Evolutionary conservation across 1,140 invertebrate genomes (phyloP), one percentile per base, ranked within the genome.

Genomic region (Scaptomyza pallida): DNA sequence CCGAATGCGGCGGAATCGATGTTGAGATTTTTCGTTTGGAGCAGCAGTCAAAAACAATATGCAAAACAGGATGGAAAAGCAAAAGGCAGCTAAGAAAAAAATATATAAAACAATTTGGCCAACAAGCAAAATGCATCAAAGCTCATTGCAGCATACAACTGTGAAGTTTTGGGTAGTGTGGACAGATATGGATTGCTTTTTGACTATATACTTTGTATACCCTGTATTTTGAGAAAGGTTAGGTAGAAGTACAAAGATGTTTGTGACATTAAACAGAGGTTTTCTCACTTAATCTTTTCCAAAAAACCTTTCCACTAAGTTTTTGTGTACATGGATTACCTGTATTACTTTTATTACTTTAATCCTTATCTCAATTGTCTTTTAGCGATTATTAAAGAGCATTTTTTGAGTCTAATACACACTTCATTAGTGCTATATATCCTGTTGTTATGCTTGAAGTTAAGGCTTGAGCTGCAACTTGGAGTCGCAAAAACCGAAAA

Each of bases 41-140:
- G n/a, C 47, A 47, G 13, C 21, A 21, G 10, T 19, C 52, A 23
- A 19, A 30, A 13, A 21, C n/a, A 48, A 61, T 63, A 61, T 61
- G 57, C 23, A 56, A 63, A 56, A 30, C 19, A 26, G 37, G n/a
- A n/a, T 15, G 15, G 12, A 12, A 10, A 21, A 56, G 23, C n/a
- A 65, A 62, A 63, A 55, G 40, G 45, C 44, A 35, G 17, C 16
- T 16, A 26, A 73, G n/a, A n/a, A 79, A 85, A 81, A 85, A 80
- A 30, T 9, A 30, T 80, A 75, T 56, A 74, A 81, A 80, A 81
- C 81, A 80, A 86, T 86, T 86, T 80, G 81, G 70, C 74, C 74
- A 74, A 86, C 81, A 85, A 86, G 73, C 62, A 80, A 85, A 85
- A 86, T 85, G 76, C 81, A 85, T 85, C 81, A 86, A 77, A 86